phyloP scores from a whole-genome alignment of 2,888 invertebrate genomes.

The Bruchidius siliquastri region DNA sequence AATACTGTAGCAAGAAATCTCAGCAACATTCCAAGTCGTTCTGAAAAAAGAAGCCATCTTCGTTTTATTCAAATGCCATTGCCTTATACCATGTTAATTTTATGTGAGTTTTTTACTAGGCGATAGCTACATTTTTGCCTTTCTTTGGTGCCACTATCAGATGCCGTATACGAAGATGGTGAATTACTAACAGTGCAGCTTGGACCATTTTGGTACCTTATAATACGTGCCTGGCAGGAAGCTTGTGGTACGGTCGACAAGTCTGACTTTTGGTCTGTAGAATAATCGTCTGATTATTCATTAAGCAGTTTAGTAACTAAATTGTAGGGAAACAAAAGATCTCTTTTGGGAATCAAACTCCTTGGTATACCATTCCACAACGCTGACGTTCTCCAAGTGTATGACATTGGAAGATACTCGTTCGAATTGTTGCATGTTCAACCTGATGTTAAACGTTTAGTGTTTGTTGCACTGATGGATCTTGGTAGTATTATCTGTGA shows the following conservation, averaged over 20 bases:
- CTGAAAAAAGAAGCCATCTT: background rate
- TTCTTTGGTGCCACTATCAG: background rate
- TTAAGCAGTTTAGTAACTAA: too few species aligned
- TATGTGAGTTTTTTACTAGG: background rate
- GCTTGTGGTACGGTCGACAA: background rate
- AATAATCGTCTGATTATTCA: too few species aligned
- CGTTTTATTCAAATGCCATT: conserved; percentile 2
- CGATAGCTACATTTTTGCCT: background rate
- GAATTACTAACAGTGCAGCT: background rate
- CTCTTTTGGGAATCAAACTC: too few species aligned
- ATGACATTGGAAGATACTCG: too few species aligned
- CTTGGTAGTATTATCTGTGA: too few species aligned
- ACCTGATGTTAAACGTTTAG: too few species aligned
- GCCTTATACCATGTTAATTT: background rate
- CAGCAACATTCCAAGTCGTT: background rate
- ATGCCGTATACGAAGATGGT: background rate
- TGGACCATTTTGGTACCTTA: conserved; percentile 4
- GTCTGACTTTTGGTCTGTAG: background rate
- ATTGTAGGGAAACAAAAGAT: too few species aligned
- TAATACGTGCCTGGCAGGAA: conserved; percentile 7
- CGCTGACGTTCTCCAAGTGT: too few species aligned
- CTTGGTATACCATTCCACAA: too few species aligned
- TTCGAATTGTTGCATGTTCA: too few species aligned
- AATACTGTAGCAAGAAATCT: background rate
- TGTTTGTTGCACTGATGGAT: too few species aligned